A percentile compares a stretch with the other conserved stretches of the same genome.
These are phyloP conservation scores for Conus canariensis DNA, from an alignment of 2,888 invertebrate species.

Conservation along the genomic window DNA sequence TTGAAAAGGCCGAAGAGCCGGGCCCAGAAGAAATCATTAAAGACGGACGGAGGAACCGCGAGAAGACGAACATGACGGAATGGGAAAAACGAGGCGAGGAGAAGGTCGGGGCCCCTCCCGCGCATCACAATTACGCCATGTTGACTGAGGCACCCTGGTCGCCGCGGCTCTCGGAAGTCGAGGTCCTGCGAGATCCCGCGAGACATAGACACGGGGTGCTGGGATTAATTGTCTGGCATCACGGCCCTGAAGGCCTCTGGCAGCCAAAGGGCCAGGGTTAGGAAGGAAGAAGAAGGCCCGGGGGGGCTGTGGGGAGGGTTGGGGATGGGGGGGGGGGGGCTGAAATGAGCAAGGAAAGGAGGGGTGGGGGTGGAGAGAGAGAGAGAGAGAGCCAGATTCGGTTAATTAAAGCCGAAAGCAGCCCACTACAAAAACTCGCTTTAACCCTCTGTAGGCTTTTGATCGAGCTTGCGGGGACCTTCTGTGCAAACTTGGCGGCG, in stretches of 20 bases:
- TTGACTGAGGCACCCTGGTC: constrained; percentile 40
- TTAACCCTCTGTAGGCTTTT: constrained; percentile 37
- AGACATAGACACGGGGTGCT: constrained; percentile 31
- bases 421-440: constrained; percentile 29
- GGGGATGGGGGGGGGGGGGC: background rate
- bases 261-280: background rate
- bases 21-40: background rate
- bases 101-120: background rate
- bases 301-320: background rate
- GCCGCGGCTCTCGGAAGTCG: constrained; percentile 23
- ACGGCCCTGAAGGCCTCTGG: constrained; percentile 22
- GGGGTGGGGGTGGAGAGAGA: background rate
- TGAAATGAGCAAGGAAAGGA: background rate
- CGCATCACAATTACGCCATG: constrained; percentile 43
- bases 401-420: constrained; percentile 41
- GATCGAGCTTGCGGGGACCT: background rate
- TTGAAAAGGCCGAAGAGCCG: background rate
- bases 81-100: background rate
- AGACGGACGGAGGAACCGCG: no score
- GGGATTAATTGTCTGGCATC: constrained; percentile 42
- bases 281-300: background rate
- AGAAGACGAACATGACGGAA: constrained; percentile 14
- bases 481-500: constrained; percentile 34
- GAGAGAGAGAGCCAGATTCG: constrained; percentile 28
- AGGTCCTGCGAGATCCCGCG: constrained; percentile 29